Evolutionary conservation across 1,140 invertebrate species (phyloP).

Genomic region (Neodiprion lecontei): DNA sequence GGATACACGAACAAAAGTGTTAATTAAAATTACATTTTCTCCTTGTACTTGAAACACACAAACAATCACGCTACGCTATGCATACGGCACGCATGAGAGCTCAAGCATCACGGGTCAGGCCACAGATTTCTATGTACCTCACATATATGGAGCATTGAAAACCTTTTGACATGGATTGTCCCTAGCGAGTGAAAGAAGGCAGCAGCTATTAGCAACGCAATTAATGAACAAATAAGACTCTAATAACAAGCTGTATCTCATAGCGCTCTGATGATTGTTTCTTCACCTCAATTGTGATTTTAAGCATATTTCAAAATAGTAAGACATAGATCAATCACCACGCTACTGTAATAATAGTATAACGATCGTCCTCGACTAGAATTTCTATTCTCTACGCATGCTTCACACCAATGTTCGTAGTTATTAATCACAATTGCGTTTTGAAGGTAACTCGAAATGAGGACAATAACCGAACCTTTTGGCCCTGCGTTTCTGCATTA

Average conservation of each 20-base stretch:
- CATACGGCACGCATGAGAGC: slow-evolving; percentile 44
- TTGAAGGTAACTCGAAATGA: too few relatives aligned
- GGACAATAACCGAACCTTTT: not conserved
- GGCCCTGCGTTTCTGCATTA: slow-evolving; percentile 1
- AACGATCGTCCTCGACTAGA: too few relatives aligned
- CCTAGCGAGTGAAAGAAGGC: not conserved
- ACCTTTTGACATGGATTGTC: slow-evolving; percentile 47
- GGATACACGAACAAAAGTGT: not conserved
- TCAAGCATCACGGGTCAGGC: slow-evolving; percentile 46
- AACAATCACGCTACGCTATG: slow-evolving; percentile 38
- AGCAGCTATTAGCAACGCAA: slow-evolving; percentile 8
- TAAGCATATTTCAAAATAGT: too few relatives aligned
- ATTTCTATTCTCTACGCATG: too few relatives aligned
- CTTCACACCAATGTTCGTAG: too few relatives aligned
- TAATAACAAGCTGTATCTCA: not conserved
- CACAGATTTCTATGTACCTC: slow-evolving; percentile 53
- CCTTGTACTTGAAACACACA: slow-evolving; percentile 25
- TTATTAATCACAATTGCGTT: too few relatives aligned
- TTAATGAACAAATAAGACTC: not conserved
- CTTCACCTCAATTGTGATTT: not conserved
- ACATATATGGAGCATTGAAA: slow-evolving; percentile 57
- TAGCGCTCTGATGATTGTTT: not conserved
- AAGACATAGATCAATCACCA: too few relatives aligned
- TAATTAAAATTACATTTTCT: slow-evolving; percentile 35
- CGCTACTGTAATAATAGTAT: too few relatives aligned